phyloP scores from a whole-genome alignment of 1,140 invertebrate genomes.

The Aphidius ervi region DNA sequence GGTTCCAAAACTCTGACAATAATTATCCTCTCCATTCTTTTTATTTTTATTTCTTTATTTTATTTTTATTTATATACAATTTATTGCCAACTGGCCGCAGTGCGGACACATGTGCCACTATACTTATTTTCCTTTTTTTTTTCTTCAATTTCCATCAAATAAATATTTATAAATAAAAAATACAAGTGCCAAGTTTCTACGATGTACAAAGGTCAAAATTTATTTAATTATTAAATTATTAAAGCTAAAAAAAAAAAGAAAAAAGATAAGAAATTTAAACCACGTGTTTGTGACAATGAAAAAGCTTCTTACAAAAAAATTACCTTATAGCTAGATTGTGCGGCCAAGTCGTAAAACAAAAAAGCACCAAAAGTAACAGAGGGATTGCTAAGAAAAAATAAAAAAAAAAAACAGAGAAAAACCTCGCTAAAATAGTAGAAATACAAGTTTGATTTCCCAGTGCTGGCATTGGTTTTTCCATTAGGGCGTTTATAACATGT shows the following conservation, averaged over 20 bases:
- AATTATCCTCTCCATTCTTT: background rate
- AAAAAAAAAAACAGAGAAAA: background rate
- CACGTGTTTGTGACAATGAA: constrained; percentile 10
- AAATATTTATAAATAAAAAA: too few species aligned
- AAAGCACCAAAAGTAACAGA: background rate
- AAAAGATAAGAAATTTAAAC: background rate
- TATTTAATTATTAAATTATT: too few species aligned
- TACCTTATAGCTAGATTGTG: background rate
- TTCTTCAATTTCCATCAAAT: too few species aligned
- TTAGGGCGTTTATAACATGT: constrained; percentile 7
- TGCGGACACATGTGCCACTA: constrained; percentile 38
- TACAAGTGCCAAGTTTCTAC: too few species aligned
- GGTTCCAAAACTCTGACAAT: background rate
- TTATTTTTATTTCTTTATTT: constrained; percentile 1
- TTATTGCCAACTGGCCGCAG: constrained; percentile 28
- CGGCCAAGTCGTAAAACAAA: constrained; percentile 9
- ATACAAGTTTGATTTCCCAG: background rate
- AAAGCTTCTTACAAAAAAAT: constrained; percentile 3
- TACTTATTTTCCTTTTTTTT: too few species aligned
- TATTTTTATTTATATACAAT: background rate
- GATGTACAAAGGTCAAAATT: too few species aligned
- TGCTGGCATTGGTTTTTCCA: background rate
- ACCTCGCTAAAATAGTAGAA: background rate
- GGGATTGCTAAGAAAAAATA: too few species aligned
- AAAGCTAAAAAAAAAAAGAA: too few species aligned